Conservation (phyloP, 2,113 vertebrate species). For the Burhinus oedicnemus region DNA sequence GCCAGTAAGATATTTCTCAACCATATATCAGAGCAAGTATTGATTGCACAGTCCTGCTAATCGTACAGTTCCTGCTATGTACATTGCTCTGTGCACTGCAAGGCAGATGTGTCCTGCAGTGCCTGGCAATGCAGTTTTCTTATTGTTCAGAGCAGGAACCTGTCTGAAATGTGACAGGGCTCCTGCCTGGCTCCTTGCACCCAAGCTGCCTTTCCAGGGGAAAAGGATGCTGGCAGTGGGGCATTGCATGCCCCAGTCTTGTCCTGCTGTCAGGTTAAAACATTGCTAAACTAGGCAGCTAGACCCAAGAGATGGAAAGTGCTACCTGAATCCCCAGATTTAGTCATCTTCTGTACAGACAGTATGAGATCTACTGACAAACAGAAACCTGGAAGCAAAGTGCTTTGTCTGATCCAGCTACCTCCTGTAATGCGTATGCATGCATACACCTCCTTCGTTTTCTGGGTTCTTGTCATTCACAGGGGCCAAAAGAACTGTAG, state of each 20-base stretch:
- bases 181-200: not conserved
- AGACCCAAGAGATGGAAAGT: not conserved
- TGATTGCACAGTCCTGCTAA: not conserved
- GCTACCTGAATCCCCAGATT: not conserved
- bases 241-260: not conserved
- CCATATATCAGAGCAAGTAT: not conserved
- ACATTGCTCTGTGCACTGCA: no score
- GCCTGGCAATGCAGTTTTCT: not conserved
- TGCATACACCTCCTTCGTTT: not conserved
- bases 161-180: not conserved
- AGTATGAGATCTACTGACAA: not conserved
- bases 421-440: not conserved
- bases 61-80: fast-evolving
- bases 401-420: not conserved
- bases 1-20: not conserved
- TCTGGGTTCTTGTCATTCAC: not conserved
- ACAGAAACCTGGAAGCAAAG: not conserved
- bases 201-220: not conserved
- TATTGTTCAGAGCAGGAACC: not conserved
- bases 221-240: not conserved
- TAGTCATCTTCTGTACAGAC: not conserved
- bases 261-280: not conserved
- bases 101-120: not conserved
- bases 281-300: not conserved
- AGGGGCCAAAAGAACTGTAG: not conserved